Evolutionary conservation across 2,113 vertebrate genomes (phyloP).

Genomic region (Gambusia affinis): DNA sequence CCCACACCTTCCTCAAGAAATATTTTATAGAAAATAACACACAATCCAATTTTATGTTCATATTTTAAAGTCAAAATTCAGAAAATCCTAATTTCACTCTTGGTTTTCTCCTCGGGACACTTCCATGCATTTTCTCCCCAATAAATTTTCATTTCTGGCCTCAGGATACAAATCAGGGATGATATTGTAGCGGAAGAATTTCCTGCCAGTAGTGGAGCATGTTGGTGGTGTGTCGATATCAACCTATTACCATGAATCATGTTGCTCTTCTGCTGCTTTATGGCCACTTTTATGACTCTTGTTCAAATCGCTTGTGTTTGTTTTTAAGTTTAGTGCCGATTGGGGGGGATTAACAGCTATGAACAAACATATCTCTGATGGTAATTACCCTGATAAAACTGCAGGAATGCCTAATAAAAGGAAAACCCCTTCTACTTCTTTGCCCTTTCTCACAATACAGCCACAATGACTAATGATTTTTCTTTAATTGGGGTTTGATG

Average conservation of each 20-base stretch:
- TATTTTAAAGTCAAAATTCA: background rate
- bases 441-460: too few relatives aligned
- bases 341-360: background rate
- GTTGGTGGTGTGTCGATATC: background rate
- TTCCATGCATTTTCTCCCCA: too few relatives aligned
- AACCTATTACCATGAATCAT: background rate
- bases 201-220: background rate
- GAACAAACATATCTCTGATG: background rate
- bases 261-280: background rate
- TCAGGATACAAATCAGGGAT: too few relatives aligned
- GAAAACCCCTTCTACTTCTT: background rate
- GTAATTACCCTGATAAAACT: background rate
- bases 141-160: too few relatives aligned
- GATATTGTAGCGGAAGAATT: background rate
- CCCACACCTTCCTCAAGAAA: background rate
- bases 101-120: too few relatives aligned
- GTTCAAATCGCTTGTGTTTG: background rate
- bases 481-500: background rate
- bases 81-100: too few relatives aligned
- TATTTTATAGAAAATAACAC: background rate
- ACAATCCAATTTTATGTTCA: background rate
- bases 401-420: background rate
- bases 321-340: background rate
- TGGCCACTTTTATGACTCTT: constrained; percentile 3
- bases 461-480: too few relatives aligned